A percentile compares a stretch with the other conserved stretches of the same genome.
Evolutionary conservation across 1,140 invertebrate species (phyloP).

Genomic region (Fragariocoptes setiger): DNA sequence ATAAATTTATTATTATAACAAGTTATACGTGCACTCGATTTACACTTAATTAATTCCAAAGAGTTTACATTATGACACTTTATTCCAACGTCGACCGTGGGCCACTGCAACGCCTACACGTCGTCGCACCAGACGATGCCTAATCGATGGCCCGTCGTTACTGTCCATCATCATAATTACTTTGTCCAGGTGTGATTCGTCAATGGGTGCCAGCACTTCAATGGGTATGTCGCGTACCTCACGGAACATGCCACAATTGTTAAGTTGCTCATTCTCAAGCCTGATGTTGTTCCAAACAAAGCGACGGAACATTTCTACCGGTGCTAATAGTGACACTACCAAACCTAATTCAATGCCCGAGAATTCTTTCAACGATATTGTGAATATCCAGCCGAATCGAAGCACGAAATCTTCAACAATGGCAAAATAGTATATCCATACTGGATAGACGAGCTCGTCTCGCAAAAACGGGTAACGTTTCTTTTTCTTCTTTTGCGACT

Average conservation of each 20-base stretch:
- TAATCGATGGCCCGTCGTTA: conserved; percentile 28
- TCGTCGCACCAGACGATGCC: not conserved
- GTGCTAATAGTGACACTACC: conserved; percentile 55
- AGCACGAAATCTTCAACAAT: conserved; percentile 79
- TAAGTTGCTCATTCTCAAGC: conserved; percentile 92
- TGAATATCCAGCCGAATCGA: conserved; percentile 64
- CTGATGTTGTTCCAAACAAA: conserved; percentile 99
- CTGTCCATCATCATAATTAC: conserved; percentile 88
- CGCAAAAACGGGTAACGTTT: conserved; percentile 19
- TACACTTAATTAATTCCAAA: no score
- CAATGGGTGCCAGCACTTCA: conserved; percentile 35
- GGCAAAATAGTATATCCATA: conserved; percentile 76
- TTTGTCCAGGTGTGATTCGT: conserved; percentile 59
- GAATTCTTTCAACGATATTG: conserved; percentile 53
- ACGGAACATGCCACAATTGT: conserved; percentile 97
- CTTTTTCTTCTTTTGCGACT: conserved; percentile 1
- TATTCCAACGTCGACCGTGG: no score
- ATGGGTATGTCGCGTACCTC: conserved; percentile 94
- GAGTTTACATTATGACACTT: no score
- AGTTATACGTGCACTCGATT: no score
- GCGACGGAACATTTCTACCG: conserved; percentile 72
- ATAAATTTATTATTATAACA: no score
- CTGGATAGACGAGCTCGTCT: conserved; percentile 29
- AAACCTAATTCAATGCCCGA: conserved; percentile 42
- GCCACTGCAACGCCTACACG: no score